phyloP scores from a whole-genome alignment of 2,797 vertebrate species.

The Cossypha heuglini region DNA sequence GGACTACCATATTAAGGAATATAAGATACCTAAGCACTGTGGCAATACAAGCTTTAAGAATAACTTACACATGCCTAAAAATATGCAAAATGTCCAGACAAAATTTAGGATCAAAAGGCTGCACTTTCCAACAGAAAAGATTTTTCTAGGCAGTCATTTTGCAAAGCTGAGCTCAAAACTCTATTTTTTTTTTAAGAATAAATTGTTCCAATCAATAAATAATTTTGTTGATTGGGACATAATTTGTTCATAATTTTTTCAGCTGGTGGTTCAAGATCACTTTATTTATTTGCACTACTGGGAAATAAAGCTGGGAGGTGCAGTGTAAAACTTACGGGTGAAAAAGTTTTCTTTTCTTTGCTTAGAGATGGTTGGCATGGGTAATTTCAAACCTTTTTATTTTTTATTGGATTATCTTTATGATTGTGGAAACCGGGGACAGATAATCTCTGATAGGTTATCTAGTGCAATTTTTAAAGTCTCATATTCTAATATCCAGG shows the following conservation, averaged over 20 bases:
- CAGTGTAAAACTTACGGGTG: fast-evolving
- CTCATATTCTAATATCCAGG: background rate
- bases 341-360: background rate
- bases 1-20: background rate
- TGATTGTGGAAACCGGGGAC: fast-evolving
- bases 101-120: background rate
- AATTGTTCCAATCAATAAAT: background rate
- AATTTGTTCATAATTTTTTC: background rate
- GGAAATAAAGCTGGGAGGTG: background rate
- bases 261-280: background rate
- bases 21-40: background rate
- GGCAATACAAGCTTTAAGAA: background rate
- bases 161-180: background rate
- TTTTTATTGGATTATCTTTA: background rate
- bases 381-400: background rate
- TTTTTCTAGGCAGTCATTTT: background rate
- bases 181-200: background rate
- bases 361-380: background rate
- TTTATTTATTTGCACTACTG: background rate
- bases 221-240: background rate
- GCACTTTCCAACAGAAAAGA: fast-evolving
- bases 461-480: background rate
- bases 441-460: background rate
- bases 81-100: fast-evolving
- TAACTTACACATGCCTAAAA: background rate